These are phyloP conservation scores for Drosophila athabasca DNA, from an alignment of 1,140 invertebrate species.

Conservation along the genomic window DNA sequence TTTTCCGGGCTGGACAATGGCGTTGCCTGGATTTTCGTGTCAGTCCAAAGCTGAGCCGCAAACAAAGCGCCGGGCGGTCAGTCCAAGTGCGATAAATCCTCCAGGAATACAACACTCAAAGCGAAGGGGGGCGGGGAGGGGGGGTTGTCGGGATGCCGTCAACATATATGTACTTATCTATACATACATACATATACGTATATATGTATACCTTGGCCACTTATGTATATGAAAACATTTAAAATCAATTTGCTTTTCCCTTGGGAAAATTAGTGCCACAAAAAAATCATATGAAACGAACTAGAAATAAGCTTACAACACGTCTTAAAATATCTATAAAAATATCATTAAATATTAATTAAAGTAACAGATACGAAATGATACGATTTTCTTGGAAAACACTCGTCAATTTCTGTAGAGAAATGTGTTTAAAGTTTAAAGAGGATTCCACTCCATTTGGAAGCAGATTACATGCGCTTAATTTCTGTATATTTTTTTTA, in stretches of 20 bases:
- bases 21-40: slow-evolving; percentile 74
- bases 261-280: slow-evolving; percentile 27
- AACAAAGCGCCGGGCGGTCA: slow-evolving; percentile 67
- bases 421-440: no score
- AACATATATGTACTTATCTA: slow-evolving; percentile 5
- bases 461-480: no score
- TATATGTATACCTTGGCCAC: slow-evolving; percentile 27
- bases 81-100: slow-evolving; percentile 78
- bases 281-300: no score
- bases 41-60: slow-evolving; percentile 64
- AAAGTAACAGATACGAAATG: no score
- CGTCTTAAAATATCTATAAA: no score
- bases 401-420: no score
- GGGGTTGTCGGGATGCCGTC: not conserved
- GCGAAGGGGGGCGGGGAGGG: not conserved
- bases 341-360: no score
- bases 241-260: slow-evolving; percentile 52
- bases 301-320: no score
- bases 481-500: no score
- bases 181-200: no score
- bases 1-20: slow-evolving; percentile 39
- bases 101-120: slow-evolving; percentile 61
- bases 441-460: no score
- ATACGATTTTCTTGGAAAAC: no score
- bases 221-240: slow-evolving; percentile 42